A percentile compares a stretch with the other conserved stretches of the same genome.
These are phyloP conservation scores for Florisuga fusca DNA, from an alignment of 2,797 vertebrate genomes.

Conservation along the genomic window DNA sequence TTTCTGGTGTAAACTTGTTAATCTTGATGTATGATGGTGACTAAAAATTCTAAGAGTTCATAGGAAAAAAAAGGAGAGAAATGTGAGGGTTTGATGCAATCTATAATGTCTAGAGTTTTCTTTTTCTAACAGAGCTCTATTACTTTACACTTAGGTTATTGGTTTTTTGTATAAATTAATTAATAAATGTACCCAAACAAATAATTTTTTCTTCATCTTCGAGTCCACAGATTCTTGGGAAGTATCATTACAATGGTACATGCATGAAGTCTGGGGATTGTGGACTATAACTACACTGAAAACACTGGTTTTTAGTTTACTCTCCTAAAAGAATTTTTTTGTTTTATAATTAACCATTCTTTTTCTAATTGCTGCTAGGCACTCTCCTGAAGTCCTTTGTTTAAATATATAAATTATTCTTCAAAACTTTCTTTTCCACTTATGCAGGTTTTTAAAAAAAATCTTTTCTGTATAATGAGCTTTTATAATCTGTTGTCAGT, in stretches of 20 bases:
- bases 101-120: background rate
- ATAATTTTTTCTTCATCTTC: background rate
- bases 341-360: background rate
- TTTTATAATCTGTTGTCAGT: background rate
- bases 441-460: background rate
- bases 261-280: background rate
- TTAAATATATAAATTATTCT: background rate
- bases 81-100: background rate
- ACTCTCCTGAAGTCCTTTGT: background rate
- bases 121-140: background rate
- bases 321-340: background rate
- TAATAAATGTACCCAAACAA: background rate
- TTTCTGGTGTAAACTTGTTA: background rate
- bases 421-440: conserved; percentile 8
- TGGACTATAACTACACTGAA: background rate
- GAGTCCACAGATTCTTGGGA: background rate
- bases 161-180: background rate
- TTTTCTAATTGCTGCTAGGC: background rate
- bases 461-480: background rate
- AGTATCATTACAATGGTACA: background rate
- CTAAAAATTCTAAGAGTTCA: background rate
- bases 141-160: background rate
- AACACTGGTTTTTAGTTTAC: background rate
- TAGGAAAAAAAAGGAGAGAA: background rate
- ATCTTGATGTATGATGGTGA: background rate